Percentiles rank a stretch among this genome's conserved stretches.
Evolutionary conservation across 1,140 invertebrate genomes (phyloP).

Genomic region (Bombus confusus): DNA sequence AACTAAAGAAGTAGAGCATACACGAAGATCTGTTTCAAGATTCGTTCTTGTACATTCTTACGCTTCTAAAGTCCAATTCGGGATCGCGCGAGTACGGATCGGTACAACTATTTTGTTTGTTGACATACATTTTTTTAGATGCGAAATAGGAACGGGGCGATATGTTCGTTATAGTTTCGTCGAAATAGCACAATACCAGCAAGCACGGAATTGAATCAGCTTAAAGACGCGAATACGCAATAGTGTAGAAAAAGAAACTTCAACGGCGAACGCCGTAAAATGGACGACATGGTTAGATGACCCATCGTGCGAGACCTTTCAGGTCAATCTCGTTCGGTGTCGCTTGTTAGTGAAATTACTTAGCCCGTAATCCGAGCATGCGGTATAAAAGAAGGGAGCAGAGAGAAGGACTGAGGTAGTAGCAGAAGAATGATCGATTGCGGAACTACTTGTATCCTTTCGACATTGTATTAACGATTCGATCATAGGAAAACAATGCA

Average conservation of each 20-base stretch:
- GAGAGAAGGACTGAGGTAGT: background rate
- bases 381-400: background rate
- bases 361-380: background rate
- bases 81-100: background rate
- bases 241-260: background rate
- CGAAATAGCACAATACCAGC: background rate
- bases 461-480: background rate
- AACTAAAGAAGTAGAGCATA: background rate
- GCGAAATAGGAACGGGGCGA: too few species aligned
- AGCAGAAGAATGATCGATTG: background rate
- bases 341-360: conserved; percentile 31
- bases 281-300: background rate
- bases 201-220: background rate
- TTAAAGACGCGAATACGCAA: background rate
- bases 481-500: conserved; percentile 8
- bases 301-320: background rate
- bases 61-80: background rate
- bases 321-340: conserved; percentile 29
- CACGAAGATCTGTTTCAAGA: background rate
- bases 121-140: background rate
- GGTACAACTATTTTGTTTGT: background rate
- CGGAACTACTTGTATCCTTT: background rate
- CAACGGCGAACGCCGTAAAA: conserved; percentile 2
- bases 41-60: too few species aligned
- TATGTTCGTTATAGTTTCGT: too few species aligned